Evolutionary conservation across 1,140 invertebrate genomes (phyloP).

Genomic region (Drosophila burlai): DNA sequence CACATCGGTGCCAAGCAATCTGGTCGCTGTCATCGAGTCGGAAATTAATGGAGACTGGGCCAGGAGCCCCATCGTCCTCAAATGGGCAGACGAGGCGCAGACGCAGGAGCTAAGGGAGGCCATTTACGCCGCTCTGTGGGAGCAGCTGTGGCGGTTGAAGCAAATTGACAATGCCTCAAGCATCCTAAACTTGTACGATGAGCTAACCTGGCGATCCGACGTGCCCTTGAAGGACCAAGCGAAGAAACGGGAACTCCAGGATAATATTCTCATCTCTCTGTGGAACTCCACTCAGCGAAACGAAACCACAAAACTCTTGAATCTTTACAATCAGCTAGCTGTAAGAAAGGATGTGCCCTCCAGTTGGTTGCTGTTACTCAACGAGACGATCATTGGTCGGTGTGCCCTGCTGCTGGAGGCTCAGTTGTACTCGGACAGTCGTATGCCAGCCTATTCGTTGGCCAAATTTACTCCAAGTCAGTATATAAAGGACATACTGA

Average conservation of each 20-base stretch:
- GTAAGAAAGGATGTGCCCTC: conserved; percentile 28
- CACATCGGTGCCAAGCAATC: conserved; percentile 25
- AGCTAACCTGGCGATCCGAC: background rate
- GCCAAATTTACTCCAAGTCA: conserved; percentile 5
- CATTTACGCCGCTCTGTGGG: conserved; percentile 4
- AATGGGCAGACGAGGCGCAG: conserved; percentile 32
- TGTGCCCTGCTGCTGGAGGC: conserved; percentile 61
- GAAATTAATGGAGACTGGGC: conserved; percentile 64
- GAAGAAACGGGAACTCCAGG: conserved; percentile 45
- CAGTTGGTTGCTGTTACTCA: conserved; percentile 5
- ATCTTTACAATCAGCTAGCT: conserved; percentile 47
- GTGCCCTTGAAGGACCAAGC: background rate
- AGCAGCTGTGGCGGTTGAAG: background rate
- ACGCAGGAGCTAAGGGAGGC: conserved; percentile 1
- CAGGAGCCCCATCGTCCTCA: conserved; percentile 36
- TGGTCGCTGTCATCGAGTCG: conserved; percentile 57
- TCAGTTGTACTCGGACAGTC: conserved; percentile 57
- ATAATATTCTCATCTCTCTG: conserved; percentile 54
- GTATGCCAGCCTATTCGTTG: conserved; percentile 27
- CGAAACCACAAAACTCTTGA: conserved; percentile 40
- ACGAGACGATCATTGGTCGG: conserved; percentile 32
- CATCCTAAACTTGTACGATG: background rate
- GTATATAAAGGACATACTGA: conserved; percentile 55
- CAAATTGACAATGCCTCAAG: background rate
- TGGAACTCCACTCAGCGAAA: conserved; percentile 57